Evolutionary conservation across 1,140 invertebrate species (phyloP).

Genomic region (Colletes latitarsis): DNA sequence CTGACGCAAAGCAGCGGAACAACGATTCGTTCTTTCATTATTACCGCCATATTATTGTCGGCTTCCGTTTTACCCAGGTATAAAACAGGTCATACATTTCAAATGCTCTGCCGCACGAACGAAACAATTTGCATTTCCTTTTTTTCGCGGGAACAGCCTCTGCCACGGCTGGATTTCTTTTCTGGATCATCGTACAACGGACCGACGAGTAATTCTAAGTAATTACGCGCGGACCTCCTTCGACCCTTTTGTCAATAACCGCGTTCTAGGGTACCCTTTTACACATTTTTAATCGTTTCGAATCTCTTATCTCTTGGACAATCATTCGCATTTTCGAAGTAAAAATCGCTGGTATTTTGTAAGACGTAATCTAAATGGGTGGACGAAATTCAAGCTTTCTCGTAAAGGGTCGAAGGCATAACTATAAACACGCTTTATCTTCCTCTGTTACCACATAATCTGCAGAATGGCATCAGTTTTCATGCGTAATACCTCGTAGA

Average conservation of each 20-base stretch:
- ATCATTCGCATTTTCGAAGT: too few species aligned
- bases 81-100: not conserved
- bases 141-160: not conserved
- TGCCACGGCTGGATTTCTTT: not conserved
- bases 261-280: too few species aligned
- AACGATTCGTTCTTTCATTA: not conserved
- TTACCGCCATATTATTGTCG: conserved; percentile 4
- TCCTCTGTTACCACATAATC: not conserved
- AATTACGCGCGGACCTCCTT: not conserved
- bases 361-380: too few species aligned
- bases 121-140: not conserved
- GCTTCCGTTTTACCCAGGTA: not conserved
- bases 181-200: not conserved
- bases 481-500: not conserved
- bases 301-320: too few species aligned
- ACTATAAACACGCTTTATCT: not conserved
- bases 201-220: not conserved
- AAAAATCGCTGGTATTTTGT: too few species aligned
- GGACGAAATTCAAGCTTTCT: not conserved
- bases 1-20: not conserved
- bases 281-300: too few species aligned
- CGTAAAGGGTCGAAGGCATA: not conserved
- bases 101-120: not conserved
- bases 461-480: not conserved
- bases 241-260: too few species aligned